A percentile compares a stretch with the other conserved stretches of the same genome.
Conservation (phyloP, 2,888 invertebrate species). For the Xanthia icteritia region DNA sequence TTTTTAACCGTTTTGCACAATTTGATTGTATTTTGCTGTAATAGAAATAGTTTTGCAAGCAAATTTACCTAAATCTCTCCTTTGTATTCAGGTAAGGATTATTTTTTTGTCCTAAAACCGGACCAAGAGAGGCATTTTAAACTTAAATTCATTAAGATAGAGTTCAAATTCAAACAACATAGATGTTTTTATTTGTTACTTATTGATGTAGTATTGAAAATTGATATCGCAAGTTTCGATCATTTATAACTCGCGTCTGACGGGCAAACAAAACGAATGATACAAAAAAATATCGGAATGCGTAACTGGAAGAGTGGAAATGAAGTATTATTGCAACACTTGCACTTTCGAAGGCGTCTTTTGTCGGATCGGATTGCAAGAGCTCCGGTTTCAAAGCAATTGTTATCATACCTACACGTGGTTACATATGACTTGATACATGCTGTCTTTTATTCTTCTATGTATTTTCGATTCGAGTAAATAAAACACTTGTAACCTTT, state of each 20-base stretch:
- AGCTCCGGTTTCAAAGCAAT: constrained; percentile 75
- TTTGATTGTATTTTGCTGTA: constrained; percentile 66
- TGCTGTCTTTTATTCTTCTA: constrained; percentile 23
- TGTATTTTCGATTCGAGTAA: constrained; percentile 15
- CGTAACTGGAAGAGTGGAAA: constrained; percentile 83
- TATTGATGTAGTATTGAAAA: constrained; percentile 75
- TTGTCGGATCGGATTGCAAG: constrained; percentile 77
- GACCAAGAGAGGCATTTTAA: background rate
- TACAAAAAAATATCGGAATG: constrained; percentile 86
- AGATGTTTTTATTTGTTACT: constrained; percentile 59
- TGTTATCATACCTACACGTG: constrained; percentile 70
- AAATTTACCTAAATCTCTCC: constrained; percentile 72
- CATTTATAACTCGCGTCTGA: constrained; percentile 89
- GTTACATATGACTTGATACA: constrained; percentile 41
- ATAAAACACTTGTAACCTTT: constrained; percentile 30
- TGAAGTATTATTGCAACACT: constrained; percentile 90
- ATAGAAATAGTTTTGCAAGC: constrained; percentile 72
- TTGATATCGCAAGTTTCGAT: constrained; percentile 87
- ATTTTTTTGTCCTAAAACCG: constrained; percentile 65
- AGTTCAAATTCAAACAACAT: constrained; percentile 58
- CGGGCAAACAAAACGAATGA: constrained; percentile 84
- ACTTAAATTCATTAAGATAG: constrained; percentile 39
- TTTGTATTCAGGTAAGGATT: constrained; percentile 83
- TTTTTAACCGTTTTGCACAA: constrained; percentile 61
- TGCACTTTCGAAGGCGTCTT: constrained; percentile 87